phyloP scores from a whole-genome alignment of 2,888 invertebrate genomes.

The Cerceris ruficornis region DNA sequence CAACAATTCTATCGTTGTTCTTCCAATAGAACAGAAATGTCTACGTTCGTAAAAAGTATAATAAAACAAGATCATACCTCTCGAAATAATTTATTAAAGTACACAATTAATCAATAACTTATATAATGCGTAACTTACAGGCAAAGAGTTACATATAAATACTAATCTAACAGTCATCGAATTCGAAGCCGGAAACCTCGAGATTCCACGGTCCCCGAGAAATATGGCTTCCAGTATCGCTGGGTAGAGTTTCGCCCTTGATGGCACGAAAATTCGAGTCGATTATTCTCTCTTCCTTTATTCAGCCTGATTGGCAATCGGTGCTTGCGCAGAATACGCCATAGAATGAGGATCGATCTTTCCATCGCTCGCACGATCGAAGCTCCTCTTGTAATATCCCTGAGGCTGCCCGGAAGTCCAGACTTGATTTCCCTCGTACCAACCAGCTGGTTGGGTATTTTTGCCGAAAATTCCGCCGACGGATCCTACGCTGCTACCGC shows the following conservation, averaged over 20 bases:
- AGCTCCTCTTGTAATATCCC: constrained; percentile 81
- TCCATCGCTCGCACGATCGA: constrained; percentile 82
- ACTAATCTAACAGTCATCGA: constrained; percentile 73
- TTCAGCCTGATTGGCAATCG: constrained; percentile 70
- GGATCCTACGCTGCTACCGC: constrained; percentile 79
- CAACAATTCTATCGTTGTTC: no score
- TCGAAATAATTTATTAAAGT: constrained; percentile 65
- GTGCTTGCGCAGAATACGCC: constrained; percentile 87
- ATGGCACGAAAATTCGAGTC: constrained; percentile 6
- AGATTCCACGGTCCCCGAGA: constrained; percentile 12
- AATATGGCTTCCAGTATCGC: constrained; percentile 42
- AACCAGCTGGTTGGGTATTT: constrained; percentile 59
- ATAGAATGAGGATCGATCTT: constrained; percentile 86
- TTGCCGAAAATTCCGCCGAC: constrained; percentile 74
- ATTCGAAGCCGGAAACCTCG: constrained; percentile 25
- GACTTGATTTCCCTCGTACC: constrained; percentile 68
- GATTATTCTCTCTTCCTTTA: constrained; percentile 28
- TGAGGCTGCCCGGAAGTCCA: constrained; percentile 70
- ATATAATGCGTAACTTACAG: constrained; percentile 52
- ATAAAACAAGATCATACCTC: not conserved
- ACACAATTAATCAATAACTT: constrained; percentile 66
- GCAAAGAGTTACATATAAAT: constrained; percentile 66
- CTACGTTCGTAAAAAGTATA: constrained; percentile 19
- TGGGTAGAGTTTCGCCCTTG: constrained; percentile 10
- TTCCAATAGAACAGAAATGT: no score